Conservation (phyloP, 2,888 invertebrate genomes). For the Xestoiulus laeticollis region DNA sequence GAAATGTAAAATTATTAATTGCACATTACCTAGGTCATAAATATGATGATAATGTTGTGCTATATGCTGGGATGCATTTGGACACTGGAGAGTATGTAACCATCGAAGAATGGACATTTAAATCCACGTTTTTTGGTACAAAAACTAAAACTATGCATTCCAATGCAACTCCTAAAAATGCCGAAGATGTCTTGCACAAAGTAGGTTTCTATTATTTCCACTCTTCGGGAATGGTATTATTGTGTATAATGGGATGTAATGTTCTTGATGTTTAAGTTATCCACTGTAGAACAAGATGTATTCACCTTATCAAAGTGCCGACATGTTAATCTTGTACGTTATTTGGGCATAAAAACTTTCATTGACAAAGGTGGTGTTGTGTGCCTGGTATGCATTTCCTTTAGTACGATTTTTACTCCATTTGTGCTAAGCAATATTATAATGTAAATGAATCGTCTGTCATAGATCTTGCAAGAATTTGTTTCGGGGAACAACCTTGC, state of each 20-base stretch:
- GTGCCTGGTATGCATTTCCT: slow-evolving; percentile 69
- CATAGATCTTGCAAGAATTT: slow-evolving; percentile 66
- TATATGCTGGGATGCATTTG: slow-evolving; percentile 80
- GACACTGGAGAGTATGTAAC: slow-evolving; percentile 76
- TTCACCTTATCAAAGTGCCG: slow-evolving; percentile 75
- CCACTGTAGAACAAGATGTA: slow-evolving; percentile 80
- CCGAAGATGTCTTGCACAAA: slow-evolving; percentile 62
- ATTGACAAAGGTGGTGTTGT: slow-evolving; percentile 72
- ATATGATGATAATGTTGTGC: slow-evolving; percentile 74
- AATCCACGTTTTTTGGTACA: slow-evolving; percentile 60
- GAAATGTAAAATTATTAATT: not conserved
- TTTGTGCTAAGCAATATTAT: slow-evolving; percentile 50
- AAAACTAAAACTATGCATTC: slow-evolving; percentile 59
- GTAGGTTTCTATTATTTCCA: slow-evolving; percentile 57
- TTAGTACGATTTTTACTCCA: not conserved
- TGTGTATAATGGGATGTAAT: not conserved
- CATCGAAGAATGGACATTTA: slow-evolving; percentile 76
- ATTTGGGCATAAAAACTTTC: slow-evolving; percentile 74
- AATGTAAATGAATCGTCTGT: slow-evolving; percentile 35
- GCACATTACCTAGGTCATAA: slow-evolving; percentile 72
- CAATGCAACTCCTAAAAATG: slow-evolving; percentile 60
- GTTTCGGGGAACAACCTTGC: slow-evolving; percentile 65
- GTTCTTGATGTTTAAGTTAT: slow-evolving; percentile 66
- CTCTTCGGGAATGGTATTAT: slow-evolving; percentile 49
- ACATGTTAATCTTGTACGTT: slow-evolving; percentile 78